Conservation (phyloP, 2,888 invertebrate genomes). For the Sminthurides aquaticus region DNA sequence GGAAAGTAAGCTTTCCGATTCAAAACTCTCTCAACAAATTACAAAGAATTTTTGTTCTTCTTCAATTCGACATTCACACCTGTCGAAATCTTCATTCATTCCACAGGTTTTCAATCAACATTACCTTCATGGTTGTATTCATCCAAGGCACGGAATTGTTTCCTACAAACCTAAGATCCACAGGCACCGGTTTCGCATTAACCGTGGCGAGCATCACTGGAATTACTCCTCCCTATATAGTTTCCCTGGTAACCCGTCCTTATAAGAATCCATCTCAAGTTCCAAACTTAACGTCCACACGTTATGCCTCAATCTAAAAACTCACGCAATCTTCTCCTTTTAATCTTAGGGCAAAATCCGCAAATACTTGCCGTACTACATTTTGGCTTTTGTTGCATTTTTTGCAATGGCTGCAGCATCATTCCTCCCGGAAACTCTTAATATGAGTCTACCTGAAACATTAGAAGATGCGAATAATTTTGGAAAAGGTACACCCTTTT, state of each 20-base stretch:
- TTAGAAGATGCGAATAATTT: slow-evolving; percentile 56
- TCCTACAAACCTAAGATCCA: slow-evolving; percentile 60
- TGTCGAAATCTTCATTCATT: neutral
- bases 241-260: slow-evolving; percentile 52
- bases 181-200: slow-evolving; percentile 57
- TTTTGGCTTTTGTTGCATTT: slow-evolving; percentile 19
- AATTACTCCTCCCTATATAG: slow-evolving; percentile 56
- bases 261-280: too few species aligned
- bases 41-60: neutral
- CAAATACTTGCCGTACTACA: slow-evolving; percentile 28
- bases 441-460: slow-evolving; percentile 58
- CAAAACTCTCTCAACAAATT: neutral
- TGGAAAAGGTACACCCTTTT: slow-evolving; percentile 49
- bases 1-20: slow-evolving; percentile 32
- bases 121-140: slow-evolving; percentile 55
- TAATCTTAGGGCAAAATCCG: slow-evolving; percentile 31
- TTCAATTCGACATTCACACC: neutral
- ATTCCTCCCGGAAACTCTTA: slow-evolving; percentile 58
- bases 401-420: slow-evolving; percentile 48
- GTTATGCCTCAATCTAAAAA: too few species aligned
- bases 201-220: slow-evolving; percentile 54
- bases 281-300: too few species aligned
- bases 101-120: slow-evolving; percentile 46
- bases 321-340: too few species aligned
- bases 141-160: slow-evolving; percentile 60